A percentile compares a stretch with the other conserved stretches of the same genome.
phyloP scores from a whole-genome alignment of 2,113 vertebrate species.

The Anser brachyrhynchus region DNA sequence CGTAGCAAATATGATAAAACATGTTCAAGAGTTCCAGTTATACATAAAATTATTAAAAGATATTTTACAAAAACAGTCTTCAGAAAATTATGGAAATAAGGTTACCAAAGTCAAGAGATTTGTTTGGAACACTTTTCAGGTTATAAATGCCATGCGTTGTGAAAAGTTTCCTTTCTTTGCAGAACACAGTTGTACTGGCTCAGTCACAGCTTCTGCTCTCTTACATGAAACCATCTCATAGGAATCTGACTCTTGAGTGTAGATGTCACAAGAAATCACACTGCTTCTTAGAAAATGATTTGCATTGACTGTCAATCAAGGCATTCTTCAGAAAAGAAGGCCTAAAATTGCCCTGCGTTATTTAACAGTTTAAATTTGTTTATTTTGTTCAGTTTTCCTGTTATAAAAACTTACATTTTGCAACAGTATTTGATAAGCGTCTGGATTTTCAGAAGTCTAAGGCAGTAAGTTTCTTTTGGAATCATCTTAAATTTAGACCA shows the following conservation, averaged over 20 bases:
- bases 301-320: not conserved
- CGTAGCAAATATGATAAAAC: not conserved
- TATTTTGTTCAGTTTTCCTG: not conserved
- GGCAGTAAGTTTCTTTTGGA: not conserved
- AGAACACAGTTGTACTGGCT: not conserved
- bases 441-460: not conserved
- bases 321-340: not conserved
- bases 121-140: not conserved
- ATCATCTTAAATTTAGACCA: not conserved
- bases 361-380: not conserved
- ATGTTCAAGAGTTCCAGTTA: not conserved
- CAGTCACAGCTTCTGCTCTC: not conserved
- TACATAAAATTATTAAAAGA: not conserved
- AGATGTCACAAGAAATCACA: not conserved
- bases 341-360: not conserved
- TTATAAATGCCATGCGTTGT: not conserved
- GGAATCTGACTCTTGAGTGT: not conserved
- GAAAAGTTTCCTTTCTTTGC: not conserved
- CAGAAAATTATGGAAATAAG: not conserved
- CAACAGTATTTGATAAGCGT: not conserved
- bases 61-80: not conserved
- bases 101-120: not conserved
- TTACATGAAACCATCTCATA: not conserved
- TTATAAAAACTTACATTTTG: not conserved
- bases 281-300: not conserved